A percentile compares a stretch with the other conserved stretches of the same genome.
Conservation (phyloP, 2,113 vertebrate genomes). For the Felis catus region F.catus_Fca126_mat1.0 CM031418.1:42356501-42357000, state of each 20-base stretch:
- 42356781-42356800: not conserved
- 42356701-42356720: not conserved
- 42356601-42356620: not conserved
- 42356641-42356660: not conserved
- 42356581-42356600: not conserved
- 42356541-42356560: not conserved
- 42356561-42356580: not conserved
- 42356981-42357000: not conserved
- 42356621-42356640: not conserved
- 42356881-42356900: not conserved
- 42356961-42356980: not conserved
- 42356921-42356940: not conserved
- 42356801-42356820: not conserved
- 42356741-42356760: not conserved
- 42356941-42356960: not conserved
- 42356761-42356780: not conserved
- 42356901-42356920: not conserved
- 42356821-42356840: not conserved
- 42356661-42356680: not conserved
- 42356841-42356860: not conserved
- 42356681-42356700: not conserved
- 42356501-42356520: too few species aligned
- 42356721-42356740: not conserved
- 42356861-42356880: not conserved
- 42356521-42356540: not conserved